Base-by-base conservation (phyloP, 2,797 vertebrate genomes). In the Pteropus rufus region DNA sequence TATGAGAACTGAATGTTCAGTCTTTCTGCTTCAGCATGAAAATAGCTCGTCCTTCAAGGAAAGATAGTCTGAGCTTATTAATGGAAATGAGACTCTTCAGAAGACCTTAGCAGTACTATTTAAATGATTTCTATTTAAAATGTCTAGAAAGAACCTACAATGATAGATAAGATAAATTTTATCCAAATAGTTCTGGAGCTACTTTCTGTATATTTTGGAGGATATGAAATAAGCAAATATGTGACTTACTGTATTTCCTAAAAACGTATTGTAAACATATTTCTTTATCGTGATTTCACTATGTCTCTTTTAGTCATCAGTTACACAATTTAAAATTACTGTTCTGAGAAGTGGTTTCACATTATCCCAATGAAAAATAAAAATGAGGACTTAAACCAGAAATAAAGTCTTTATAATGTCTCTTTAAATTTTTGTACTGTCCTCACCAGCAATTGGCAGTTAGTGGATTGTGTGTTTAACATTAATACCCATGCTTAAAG, bases 261-360 rank as follows among this genome's bases (percentile, higher is more conserved):
- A 95, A 95, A 58, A 96, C 26, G 26, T 96, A 76, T 56, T 82
- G 10, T 80, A 79, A 49, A 62, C 46, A 89, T 24, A 2, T 80
- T 41, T 69, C 52, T 86, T 77, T 1, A 76, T 83, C 90, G 64
- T 65, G 39, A 52, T 79, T 85, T 76, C 79, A 24, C 60, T 36
- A 34, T 65, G 44, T 86, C 34, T 60, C 44, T 92, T 87, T 54
- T 70, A 95, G 91, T 87, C 96, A 97, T 95, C 41, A 81, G 52
- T 94, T 96, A 44, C n/a, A 98, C 58, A 46, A 56, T 95, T 93
- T 97, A 96, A 97, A 81, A 77, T 79, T 24, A 36, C 54, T 98
- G 58, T 95, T 97, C 83, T 87, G 75, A 95, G 64, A 92, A 97
- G 73, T 58, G 24, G 89, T 56, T 92, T 95, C 88, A 97, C 62